Evolutionary conservation across 2,797 vertebrate species (phyloP).

Genomic region (Babyrousa celebensis): DNA sequence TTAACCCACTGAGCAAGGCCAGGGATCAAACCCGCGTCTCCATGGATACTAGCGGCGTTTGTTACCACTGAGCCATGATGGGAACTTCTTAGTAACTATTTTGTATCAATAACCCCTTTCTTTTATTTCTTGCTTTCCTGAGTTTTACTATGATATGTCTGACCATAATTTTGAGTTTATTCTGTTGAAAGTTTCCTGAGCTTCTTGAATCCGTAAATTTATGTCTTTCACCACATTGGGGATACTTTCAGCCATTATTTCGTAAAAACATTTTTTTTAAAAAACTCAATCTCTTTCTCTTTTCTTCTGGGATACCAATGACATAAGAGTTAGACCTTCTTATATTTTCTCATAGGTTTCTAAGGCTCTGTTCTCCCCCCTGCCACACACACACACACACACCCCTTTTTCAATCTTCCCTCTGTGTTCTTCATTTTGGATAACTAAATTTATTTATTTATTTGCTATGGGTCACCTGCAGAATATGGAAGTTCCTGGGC

Average conservation of each 20-base stretch:
- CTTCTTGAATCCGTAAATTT: not conserved
- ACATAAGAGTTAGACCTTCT: not conserved
- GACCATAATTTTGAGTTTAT: not conserved
- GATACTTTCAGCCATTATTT: not conserved
- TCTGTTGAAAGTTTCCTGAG: not conserved
- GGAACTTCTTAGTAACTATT: not conserved
- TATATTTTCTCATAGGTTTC: not conserved
- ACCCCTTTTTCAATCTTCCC: not conserved
- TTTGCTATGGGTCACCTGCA: too few species aligned
- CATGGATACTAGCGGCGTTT: too few species aligned
- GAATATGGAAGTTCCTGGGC: too few species aligned
- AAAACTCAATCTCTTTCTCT: not conserved
- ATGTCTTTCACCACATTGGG: not conserved
- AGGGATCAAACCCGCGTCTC: too few species aligned
- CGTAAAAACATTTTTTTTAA: not conserved
- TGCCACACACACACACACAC: too few species aligned
- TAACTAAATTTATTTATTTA: not conserved
- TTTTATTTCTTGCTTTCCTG: not conserved
- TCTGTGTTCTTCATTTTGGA: not conserved
- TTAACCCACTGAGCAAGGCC: too few species aligned
- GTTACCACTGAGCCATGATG: too few species aligned
- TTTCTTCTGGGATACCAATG: not conserved
- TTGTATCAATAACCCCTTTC: not conserved
- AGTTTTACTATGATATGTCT: not conserved
- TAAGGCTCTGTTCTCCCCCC: not conserved